Percentiles rank a stretch among this genome's conserved stretches.
phyloP scores from a whole-genome alignment of 2,888 invertebrate genomes.

The Elegia similella region DNA sequence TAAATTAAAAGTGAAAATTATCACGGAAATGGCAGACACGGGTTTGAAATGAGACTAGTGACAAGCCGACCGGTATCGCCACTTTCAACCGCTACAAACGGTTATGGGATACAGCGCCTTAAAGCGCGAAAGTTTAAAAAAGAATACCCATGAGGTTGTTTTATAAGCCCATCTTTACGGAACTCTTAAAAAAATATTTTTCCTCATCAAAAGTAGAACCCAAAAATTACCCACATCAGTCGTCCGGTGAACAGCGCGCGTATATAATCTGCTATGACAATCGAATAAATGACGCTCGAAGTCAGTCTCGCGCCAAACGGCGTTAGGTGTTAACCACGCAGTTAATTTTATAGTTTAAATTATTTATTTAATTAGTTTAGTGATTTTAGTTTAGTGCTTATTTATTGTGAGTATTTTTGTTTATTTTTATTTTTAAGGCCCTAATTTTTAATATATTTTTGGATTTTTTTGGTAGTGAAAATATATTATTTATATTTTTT shows the following conservation, averaged over 20 bases:
- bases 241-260: not conserved
- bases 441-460: not conserved
- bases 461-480: not conserved
- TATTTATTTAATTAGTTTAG: constrained; percentile 11
- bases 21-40: too few species aligned
- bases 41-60: too few species aligned
- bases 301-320: constrained; percentile 5
- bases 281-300: not conserved
- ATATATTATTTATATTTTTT: too few species aligned
- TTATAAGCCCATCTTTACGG: too few species aligned
- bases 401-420: constrained; percentile 1
- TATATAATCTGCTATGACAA: constrained; percentile 1
- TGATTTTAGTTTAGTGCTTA: constrained; percentile 1
- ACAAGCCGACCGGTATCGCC: too few species aligned
- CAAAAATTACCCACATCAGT: not conserved
- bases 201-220: too few species aligned
- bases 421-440: not conserved
- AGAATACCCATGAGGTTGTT: too few species aligned
- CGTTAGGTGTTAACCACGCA: not conserved
- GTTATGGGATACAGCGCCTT: too few species aligned
- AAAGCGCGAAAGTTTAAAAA: too few species aligned
- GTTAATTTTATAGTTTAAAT: not conserved
- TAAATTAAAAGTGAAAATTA: too few species aligned
- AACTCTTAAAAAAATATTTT: too few species aligned
- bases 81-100: too few species aligned